phyloP scores from a whole-genome alignment of 2,888 invertebrate genomes.

The Lasioglossum figueresi region DNA sequence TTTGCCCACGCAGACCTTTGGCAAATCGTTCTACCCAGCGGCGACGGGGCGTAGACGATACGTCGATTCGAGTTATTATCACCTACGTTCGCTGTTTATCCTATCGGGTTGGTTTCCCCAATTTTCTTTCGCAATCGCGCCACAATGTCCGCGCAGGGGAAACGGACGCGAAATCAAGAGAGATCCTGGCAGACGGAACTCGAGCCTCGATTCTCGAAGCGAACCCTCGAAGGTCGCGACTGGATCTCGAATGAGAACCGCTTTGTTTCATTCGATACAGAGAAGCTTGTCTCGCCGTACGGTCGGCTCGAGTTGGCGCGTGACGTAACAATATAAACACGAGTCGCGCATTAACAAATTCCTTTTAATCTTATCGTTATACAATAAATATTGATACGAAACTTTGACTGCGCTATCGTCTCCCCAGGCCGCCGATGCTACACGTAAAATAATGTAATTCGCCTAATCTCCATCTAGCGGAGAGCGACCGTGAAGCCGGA shows the following conservation, averaged over 20 bases:
- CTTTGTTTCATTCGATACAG: constrained; percentile 74
- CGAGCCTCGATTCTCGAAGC: not conserved
- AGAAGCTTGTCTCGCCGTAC: constrained; percentile 63
- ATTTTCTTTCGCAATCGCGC: not conserved
- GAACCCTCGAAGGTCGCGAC: not conserved
- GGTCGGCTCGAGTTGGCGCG: constrained; percentile 58
- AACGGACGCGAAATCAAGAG: not conserved
- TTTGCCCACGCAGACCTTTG: not conserved
- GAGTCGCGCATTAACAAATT: constrained; percentile 77
- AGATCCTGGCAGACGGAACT: not conserved
- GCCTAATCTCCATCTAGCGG: constrained; percentile 74
- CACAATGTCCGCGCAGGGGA: not conserved
- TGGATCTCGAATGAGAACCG: constrained; percentile 72
- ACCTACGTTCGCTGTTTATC: not conserved
- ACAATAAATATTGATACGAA: constrained; percentile 82
- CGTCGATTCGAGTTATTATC: not conserved
- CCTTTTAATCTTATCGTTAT: constrained; percentile 80
- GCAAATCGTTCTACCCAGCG: not conserved
- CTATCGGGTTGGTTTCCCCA: not conserved
- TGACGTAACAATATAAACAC: constrained; percentile 82
- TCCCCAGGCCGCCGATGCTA: constrained; percentile 57
- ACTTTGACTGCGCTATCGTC: constrained; percentile 77
- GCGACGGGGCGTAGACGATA: not conserved
- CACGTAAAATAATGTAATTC: constrained; percentile 79
- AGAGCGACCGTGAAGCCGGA: constrained; percentile 64